Evolutionary conservation across 2,888 invertebrate genomes (phyloP), one percentile per base, ranked within the genome.

Genomic region (Tromatobia lineatoria): DNA sequence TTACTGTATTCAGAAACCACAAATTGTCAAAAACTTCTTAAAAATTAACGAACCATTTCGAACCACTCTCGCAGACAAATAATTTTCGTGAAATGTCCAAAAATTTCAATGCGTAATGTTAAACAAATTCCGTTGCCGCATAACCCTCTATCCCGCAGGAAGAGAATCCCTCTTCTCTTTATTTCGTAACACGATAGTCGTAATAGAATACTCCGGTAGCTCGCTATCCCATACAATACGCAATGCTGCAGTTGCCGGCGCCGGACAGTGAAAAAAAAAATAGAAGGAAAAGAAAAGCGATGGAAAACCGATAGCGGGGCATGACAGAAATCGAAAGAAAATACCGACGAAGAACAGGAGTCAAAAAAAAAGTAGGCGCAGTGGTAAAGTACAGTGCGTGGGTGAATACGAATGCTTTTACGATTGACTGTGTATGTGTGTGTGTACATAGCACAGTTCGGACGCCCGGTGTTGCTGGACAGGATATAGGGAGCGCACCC

Each of bases 171-270:
- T 70, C 18, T 77, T 64, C 81, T 69, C 67, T 59, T 67, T 15
- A 20, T 42, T 38, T 45, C 52, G 87, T 83, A 86, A 85, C 80
- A 77, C 79, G 86, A 87, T 86, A 78, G 71, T 66, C 64, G 87
- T 86, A 86, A 87, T 86, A 70, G 84, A 86, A 87, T 87, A 85
- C 67, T 73, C 81, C 57, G 38, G 54, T 47, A 45, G 67, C 77
- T 59, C 73, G 64, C 69, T 25, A 69, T 23, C 50, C 57, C 57
- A 74, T 57, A 66, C 70, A 83, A 75, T 61, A 69, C 64, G 13
- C 57, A 23, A 50, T 47, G 73, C 57, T 38, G 54, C 69, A 34
- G 64, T 45, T 61, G 57, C 45, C 6, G 42, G 45, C n/a, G 57
- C 42, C 34, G 74, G n/a, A 11, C 29, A 50, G 18, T 50, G 18